These are phyloP conservation scores for Proterorhinus semilunaris DNA, from an alignment of 2,113 vertebrate species.

Conservation along the genomic window DNA sequence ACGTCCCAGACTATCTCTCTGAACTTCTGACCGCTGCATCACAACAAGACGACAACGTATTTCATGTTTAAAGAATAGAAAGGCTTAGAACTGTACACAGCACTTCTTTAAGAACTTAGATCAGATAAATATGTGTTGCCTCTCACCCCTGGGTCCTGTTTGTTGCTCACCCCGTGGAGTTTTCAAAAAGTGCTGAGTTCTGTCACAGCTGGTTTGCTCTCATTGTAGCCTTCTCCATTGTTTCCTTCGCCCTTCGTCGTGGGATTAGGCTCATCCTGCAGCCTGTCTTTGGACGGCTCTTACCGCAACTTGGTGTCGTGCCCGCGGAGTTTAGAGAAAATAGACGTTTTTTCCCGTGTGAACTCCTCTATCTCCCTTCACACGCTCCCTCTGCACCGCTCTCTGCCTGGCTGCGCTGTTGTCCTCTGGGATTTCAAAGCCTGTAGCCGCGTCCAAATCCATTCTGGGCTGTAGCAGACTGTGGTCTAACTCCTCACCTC, in stretches of 20 bases:
- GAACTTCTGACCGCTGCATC: too few relatives aligned
- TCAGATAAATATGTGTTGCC: too few relatives aligned
- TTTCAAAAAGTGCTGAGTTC: background rate
- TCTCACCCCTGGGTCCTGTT: too few relatives aligned
- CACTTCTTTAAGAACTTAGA: too few relatives aligned
- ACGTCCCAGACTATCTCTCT: too few relatives aligned
- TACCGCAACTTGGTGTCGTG: slow-evolving; percentile 27
- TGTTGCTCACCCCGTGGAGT: too few relatives aligned
- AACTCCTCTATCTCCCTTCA: slow-evolving; percentile 59
- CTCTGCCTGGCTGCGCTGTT: slow-evolving; percentile 48
- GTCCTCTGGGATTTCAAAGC: slow-evolving; percentile 57
- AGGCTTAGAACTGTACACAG: too few relatives aligned
- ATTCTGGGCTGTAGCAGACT: slow-evolving; percentile 40
- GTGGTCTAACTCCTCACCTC: slow-evolving; percentile 15
- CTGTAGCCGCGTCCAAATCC: slow-evolving; percentile 54
- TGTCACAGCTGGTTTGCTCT: slow-evolving; percentile 18
- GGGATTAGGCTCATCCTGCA: slow-evolving; percentile 37
- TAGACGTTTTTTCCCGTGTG: slow-evolving; percentile 33
- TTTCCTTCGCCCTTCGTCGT: slow-evolving; percentile 42
- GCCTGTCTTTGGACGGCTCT: slow-evolving; percentile 31
- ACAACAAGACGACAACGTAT: too few relatives aligned
- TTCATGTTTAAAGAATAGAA: too few relatives aligned
- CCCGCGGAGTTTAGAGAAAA: slow-evolving; percentile 28
- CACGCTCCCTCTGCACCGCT: slow-evolving; percentile 42
- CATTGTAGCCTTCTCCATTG: slow-evolving; percentile 54